Conservation (phyloP, 2,888 invertebrate species). For the Rutpela maculata region DNA sequence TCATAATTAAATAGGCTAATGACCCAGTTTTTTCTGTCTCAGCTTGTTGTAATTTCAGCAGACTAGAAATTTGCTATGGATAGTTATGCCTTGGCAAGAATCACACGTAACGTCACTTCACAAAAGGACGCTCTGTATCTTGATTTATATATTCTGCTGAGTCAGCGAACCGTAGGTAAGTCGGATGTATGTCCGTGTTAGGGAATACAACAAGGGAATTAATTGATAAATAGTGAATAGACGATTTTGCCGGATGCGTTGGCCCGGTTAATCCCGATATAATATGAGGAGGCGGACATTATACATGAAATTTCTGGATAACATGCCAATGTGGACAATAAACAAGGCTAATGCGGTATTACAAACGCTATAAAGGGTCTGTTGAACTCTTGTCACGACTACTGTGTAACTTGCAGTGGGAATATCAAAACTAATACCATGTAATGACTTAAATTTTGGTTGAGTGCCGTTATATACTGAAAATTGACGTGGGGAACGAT, state of each 20-base stretch:
- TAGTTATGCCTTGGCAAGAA: not conserved
- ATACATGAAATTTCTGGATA: slow-evolving; percentile 55
- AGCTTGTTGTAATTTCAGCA: too few species aligned
- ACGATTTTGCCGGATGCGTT: slow-evolving; percentile 20
- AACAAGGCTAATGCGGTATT: slow-evolving; percentile 58
- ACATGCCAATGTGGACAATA: slow-evolving; percentile 57
- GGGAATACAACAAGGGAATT: slow-evolving; percentile 18
- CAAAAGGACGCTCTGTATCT: not conserved
- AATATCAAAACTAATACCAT: slow-evolving; percentile 25
- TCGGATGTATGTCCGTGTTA: slow-evolving; percentile 8
- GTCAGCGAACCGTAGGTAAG: slow-evolving; percentile 5
- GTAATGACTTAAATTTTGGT: slow-evolving; percentile 25
- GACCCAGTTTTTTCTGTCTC: too few species aligned
- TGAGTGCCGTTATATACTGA: slow-evolving; percentile 14
- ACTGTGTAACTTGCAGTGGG: slow-evolving; percentile 39
- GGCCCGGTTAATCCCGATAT: slow-evolving; percentile 50
- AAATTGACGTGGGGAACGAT: slow-evolving; percentile 5
- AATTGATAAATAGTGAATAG: slow-evolving; percentile 27
- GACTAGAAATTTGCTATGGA: too few species aligned
- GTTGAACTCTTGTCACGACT: slow-evolving; percentile 56
- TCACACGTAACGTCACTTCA: not conserved
- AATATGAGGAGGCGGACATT: slow-evolving; percentile 56
- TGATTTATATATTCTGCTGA: not conserved
- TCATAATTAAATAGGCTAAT: too few species aligned
- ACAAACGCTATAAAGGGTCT: slow-evolving; percentile 56